Evolutionary conservation across 2,888 invertebrate genomes (phyloP), one percentile per base, ranked within the genome.

Genomic region (Litoditis marina): DNA sequence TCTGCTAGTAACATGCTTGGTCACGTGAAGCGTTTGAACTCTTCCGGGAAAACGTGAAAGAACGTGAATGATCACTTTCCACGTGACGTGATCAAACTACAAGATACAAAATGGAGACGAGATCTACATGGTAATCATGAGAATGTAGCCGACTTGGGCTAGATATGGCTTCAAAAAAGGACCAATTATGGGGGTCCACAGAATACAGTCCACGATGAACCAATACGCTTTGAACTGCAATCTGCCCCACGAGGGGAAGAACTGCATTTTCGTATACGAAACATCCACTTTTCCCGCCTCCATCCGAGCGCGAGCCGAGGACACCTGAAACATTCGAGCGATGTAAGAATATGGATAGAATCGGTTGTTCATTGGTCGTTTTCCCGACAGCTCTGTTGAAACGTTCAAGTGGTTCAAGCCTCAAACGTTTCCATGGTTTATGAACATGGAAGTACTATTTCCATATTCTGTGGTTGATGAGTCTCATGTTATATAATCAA

Each of bases 121-220:
- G 55, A 55, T 49, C 49, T 47, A 79, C 69, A 80, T 75, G 42
- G 81, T 81, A 51, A 81, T 76, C 81, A 82, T 80, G 11, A 81
- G 64, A 69, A 79, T 78, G 63, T 73, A 81, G 52, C 81, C 81
- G 60, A 80, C 73, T 59, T 80, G 51, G 25, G 81, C 76, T 34
- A 81, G 59, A 54, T 81, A 81, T n/a, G 81, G 80, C 60, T 81
- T 80, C 28, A 80, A 60, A 34, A 74, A 65, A 8, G 78, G 75
- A 4, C 78, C 78, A 31, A 81, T 69, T 34, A 71, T 58, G 0
- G 81, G 81, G 3, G 76, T 76, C 75, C 75, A 76, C 30, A 77
- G 56, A 62, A 75, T 77, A 50, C 73, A 74, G 60, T 81, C 81
- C 6, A 80, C 80, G 31, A 81, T 74, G 66, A 73, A 78, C 80